Conservation (phyloP, 2,888 invertebrate species). For the Tribolium freemani region DNA sequence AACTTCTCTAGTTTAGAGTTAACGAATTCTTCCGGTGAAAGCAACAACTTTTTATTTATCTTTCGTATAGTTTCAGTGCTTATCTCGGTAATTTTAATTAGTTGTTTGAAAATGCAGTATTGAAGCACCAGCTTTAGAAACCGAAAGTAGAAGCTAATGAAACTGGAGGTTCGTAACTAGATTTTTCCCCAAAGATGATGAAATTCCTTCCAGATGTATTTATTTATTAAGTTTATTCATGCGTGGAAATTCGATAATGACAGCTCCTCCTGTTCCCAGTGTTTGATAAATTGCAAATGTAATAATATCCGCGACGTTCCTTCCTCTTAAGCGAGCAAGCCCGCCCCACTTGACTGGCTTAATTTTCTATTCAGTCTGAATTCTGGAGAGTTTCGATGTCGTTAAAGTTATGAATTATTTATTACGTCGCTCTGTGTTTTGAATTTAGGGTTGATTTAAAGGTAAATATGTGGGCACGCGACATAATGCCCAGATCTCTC, state of each 20-base stretch:
- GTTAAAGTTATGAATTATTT: conserved; percentile 39
- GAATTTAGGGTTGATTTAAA: conserved; percentile 28
- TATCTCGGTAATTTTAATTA: conserved; percentile 18
- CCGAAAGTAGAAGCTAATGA: background rate
- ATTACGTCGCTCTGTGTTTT: conserved; percentile 30
- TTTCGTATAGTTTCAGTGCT: background rate
- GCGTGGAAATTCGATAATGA: conserved; percentile 17
- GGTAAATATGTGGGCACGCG: conserved; percentile 19
- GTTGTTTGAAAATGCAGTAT: background rate
- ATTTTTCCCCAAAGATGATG: background rate
- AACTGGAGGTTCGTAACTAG: background rate
- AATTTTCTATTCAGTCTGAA: conserved; percentile 32
- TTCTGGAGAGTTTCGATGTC: conserved; percentile 34
- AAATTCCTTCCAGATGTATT: background rate
- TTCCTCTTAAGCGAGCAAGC: conserved; percentile 23
- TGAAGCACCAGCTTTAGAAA: background rate
- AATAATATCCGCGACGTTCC: conserved; percentile 32
- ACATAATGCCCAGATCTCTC: background rate
- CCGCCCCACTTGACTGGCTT: conserved; percentile 33
- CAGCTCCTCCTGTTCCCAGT: background rate
- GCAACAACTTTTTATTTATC: background rate
- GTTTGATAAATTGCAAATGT: conserved; percentile 39
- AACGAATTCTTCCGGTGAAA: conserved; percentile 2
- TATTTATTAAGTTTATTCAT: background rate
- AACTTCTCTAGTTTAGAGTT: conserved; percentile 2